Evolutionary conservation across 1,140 invertebrate genomes (phyloP), one percentile per base, ranked within the genome.

Genomic region (Drosophila ercepeae): DNA sequence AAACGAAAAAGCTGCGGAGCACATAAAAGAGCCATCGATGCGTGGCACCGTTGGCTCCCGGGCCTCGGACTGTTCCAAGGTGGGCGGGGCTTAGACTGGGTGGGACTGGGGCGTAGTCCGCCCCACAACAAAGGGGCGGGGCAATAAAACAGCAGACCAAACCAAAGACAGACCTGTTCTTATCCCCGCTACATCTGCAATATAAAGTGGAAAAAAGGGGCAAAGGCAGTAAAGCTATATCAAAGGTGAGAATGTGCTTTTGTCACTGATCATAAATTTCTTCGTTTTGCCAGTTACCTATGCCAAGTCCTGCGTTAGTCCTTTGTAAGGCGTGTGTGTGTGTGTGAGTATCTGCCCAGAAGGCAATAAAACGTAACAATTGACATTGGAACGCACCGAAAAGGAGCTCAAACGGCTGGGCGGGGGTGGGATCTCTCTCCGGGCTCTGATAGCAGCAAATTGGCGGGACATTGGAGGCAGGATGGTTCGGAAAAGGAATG

Each of bases 251-350:
- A 88, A 82, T 86, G 82, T 86, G 77, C 82, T 88, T 88, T 86
- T 88, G 82, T 81, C 82, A 77, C 77, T 88, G 82, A 86, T 86
- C 82, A 86, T 86, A 86, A 86, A 86, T 86, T 86, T 81, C 64
- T 64, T 63, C 52, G 71, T 55, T 42, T 86, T 45, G 19, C 70
- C 54, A 52, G 53, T 61, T 74, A 45, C 74, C 50, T 52, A 61
- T 72, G 19, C n/a, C n/a, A n/a, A n/a, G n/a, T n/a, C n/a, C n/a
- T n/a, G 50, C 42, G 51, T 64, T 57, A 23, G 32, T 25, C 32
- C 27, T 53, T 8, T 53, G 25, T 25, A 13, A 13, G n/a, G 9
- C 18, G n/a, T 45, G 29, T 13, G 1, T 11, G 39, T 39, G 9
- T 27, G 14, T 27, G 27, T 36, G 53, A 64, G 59, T 39, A 34